These are phyloP conservation scores for Hemibagrus wyckioides DNA, from an alignment of 2,113 vertebrate species.

Conservation along the genomic window DNA sequence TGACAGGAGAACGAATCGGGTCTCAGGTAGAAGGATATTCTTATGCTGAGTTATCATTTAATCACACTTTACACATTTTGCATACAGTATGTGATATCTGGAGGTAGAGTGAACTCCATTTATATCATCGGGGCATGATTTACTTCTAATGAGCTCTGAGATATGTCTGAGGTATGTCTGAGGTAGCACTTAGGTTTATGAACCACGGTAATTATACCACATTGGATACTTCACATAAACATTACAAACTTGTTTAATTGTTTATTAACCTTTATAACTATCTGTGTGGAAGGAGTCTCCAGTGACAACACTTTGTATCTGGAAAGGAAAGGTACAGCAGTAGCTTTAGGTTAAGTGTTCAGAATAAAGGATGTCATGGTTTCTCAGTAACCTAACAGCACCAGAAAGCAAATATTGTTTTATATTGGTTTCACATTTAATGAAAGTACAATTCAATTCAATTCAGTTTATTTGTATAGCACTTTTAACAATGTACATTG, in stretches of 20 bases:
- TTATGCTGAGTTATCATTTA: neutral
- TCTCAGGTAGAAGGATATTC: neutral
- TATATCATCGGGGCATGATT: neutral
- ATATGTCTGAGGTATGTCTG: neutral
- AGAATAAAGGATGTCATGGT: neutral
- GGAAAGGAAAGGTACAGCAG: neutral
- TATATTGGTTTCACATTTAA: too few relatives aligned
- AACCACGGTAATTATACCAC: neutral
- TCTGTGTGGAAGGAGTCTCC: neutral
- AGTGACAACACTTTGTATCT: neutral
- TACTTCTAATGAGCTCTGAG: neutral
- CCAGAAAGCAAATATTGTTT: too few relatives aligned
- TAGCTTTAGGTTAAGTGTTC: neutral
- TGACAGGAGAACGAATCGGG: neutral
- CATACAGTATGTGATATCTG: neutral
- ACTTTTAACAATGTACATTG: too few relatives aligned
- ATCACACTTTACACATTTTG: neutral
- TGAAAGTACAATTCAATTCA: too few relatives aligned
- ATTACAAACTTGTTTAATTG: neutral
- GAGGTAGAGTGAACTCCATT: neutral
- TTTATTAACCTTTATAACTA: too few relatives aligned
- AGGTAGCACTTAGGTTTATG: neutral
- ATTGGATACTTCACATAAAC: neutral
- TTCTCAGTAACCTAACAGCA: neutral
- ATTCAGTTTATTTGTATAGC: too few relatives aligned